phyloP scores from a whole-genome alignment of 2,113 vertebrate genomes.

The Pygoscelis antarcticus region DNA sequence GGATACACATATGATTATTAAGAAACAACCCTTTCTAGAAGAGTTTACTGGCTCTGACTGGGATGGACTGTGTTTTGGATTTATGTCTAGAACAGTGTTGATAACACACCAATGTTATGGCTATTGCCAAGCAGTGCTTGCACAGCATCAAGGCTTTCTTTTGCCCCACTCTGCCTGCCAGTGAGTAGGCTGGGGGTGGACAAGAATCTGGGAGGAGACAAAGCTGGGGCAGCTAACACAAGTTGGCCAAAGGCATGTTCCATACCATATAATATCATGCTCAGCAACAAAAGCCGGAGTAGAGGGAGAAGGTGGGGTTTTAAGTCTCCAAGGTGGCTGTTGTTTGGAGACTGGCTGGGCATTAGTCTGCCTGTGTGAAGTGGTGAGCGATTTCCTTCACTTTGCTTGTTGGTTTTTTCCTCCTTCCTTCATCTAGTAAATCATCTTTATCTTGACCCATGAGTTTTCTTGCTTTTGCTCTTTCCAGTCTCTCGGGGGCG shows the following conservation, averaged over 20 bases:
- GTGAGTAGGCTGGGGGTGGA: neutral
- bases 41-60: neutral
- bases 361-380: neutral
- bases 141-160: neutral
- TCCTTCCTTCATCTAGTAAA: neutral
- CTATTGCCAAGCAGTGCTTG: neutral
- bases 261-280: neutral
- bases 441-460: neutral
- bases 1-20: neutral
- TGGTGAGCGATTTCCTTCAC: rapidly evolving
- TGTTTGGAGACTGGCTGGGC: neutral
- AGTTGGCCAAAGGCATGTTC: neutral
- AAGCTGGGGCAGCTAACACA: neutral
- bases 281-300: neutral
- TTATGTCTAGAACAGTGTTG: neutral
- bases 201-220: neutral
- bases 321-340: neutral
- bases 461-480: neutral
- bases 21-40: neutral
- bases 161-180: neutral
- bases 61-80: neutral
- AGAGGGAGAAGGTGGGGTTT: neutral
- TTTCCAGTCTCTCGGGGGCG: neutral
- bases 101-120: neutral
- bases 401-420: neutral